Base-by-base conservation (phyloP, 2,888 invertebrate species). In the Eupithecia subfuscata region DNA sequence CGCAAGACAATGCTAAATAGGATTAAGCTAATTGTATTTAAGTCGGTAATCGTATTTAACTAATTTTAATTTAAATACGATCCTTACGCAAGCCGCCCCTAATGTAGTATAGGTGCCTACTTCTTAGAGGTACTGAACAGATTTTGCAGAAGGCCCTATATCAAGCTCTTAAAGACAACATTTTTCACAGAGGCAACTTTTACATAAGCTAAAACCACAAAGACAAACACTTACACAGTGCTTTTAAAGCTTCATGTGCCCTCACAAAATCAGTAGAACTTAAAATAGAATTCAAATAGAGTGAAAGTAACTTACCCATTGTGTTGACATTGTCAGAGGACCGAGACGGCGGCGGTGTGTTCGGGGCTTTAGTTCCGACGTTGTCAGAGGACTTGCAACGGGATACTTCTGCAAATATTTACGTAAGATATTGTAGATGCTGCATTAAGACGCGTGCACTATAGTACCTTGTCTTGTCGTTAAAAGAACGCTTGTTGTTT, bases 341-440 rank as follows among this genome's bases (percentile, higher is more conserved):
- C 12, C 95, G 90, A 12, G 94, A 95, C 0, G 95, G 94, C 45
- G 95, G 94, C 72, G 95, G 95, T 18, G 95, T 93, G 68, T 88
- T 88, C n/a, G 91, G 83, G 18, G 89, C 82, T 76, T 88, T 92
- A 2, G 81, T 80, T 67, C 95, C 95, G 75, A 95, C 95, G 83
- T 95, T 91, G 80, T 95, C 95, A 71, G 94, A 91, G 78, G 95
- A 95, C 86, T 94, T 94, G 89, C 94, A 95, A 69, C 95, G 93
- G 40, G 95, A 94, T 69, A 95, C 95, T 86, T 94, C 94, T 92
- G 88, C 52, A 70, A 74, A 65, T 48, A 48, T 37, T 43, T 52
- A 48, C 22, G 22, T 56, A 22, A 56, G 3, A 56, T 9, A 56
- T 56, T 56, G 52, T n/a, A 52, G 8, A 52, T 52, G 52, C n/a